Evolutionary conservation across 2,888 invertebrate genomes (phyloP).

Genomic region (Brachyptera putata): DNA sequence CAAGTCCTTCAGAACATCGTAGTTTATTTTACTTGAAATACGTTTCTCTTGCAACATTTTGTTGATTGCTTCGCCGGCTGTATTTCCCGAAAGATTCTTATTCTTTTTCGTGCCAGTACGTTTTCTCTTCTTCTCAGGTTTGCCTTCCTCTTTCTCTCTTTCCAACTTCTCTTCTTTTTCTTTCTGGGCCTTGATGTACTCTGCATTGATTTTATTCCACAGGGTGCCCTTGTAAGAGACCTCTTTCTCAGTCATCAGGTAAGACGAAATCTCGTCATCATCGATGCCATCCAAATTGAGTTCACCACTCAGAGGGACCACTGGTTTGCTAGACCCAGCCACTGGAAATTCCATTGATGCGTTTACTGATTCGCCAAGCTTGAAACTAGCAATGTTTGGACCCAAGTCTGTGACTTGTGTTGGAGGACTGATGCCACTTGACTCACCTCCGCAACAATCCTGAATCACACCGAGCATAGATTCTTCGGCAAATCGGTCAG

Average conservation of each 20-base stretch:
- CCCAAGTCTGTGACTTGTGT: constrained; percentile 28
- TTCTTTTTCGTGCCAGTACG: constrained; percentile 61
- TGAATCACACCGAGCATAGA: constrained; percentile 48
- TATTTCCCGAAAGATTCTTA: constrained; percentile 57
- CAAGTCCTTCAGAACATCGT: constrained; percentile 87
- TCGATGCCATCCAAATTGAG: constrained; percentile 70
- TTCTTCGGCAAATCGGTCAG: constrained; percentile 47
- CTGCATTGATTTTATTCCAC: constrained; percentile 87
- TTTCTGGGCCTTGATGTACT: constrained; percentile 79
- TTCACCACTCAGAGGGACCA: constrained; percentile 48
- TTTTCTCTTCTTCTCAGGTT: constrained; percentile 75
- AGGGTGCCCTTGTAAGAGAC: constrained; percentile 72
- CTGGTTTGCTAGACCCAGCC: constrained; percentile 30
- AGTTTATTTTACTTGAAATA: constrained; percentile 95
- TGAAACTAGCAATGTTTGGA: constrained; percentile 55
- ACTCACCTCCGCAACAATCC: constrained; percentile 41
- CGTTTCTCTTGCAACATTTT: constrained; percentile 95
- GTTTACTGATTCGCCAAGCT: constrained; percentile 39
- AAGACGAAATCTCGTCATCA: constrained; percentile 84
- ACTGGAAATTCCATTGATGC: constrained; percentile 34
- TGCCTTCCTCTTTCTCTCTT: constrained; percentile 81
- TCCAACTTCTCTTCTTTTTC: constrained; percentile 78
- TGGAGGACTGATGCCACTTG: not conserved
- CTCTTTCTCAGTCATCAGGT: constrained; percentile 80
- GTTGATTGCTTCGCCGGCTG: constrained; percentile 87